These are phyloP conservation scores for Vultur gryphus DNA, from an alignment of 2,797 vertebrate genomes.

Conservation along the genomic window DNA sequence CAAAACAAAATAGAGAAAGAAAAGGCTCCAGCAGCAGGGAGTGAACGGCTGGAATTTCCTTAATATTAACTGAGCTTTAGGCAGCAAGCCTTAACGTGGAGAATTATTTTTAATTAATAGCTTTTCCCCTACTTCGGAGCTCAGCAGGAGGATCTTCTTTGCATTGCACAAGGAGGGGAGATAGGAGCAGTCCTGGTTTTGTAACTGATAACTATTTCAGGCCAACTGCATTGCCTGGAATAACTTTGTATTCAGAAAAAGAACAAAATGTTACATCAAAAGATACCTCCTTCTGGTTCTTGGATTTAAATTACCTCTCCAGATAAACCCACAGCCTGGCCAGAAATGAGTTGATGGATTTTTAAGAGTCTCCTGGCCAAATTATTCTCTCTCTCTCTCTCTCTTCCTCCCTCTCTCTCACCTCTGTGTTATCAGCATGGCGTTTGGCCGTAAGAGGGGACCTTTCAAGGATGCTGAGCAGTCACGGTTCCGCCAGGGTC, in stretches of 20 bases:
- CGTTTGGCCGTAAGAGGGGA: not conserved
- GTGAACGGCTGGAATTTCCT: constrained; percentile 63
- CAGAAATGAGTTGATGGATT: constrained; percentile 28
- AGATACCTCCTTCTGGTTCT: constrained; percentile 40
- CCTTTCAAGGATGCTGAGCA: not conserved
- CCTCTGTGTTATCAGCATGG: not conserved
- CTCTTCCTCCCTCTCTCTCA: not conserved
- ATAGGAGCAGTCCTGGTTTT: constrained; percentile 53
- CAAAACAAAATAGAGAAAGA: constrained; percentile 61
- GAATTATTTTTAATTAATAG: constrained; percentile 57
- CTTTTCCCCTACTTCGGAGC: constrained; percentile 16
- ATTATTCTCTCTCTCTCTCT: not conserved
- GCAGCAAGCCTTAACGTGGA: constrained; percentile 20
- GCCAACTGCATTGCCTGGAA: constrained; percentile 58
- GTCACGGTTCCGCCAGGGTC: not conserved
- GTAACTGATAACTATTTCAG: constrained; percentile 68
- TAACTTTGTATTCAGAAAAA: constrained; percentile 58
- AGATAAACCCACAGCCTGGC: constrained; percentile 5
- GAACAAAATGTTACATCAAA: constrained; percentile 62
- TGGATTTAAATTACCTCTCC: constrained; percentile 31
- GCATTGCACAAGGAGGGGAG: constrained; percentile 46
- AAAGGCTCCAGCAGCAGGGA: constrained; percentile 55
- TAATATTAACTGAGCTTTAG: constrained; percentile 53
- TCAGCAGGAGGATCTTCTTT: constrained; percentile 38
- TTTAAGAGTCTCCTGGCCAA: not conserved